Evolutionary conservation across 2,113 vertebrate species (phyloP).

Genomic region (Platanista minor): DNA sequence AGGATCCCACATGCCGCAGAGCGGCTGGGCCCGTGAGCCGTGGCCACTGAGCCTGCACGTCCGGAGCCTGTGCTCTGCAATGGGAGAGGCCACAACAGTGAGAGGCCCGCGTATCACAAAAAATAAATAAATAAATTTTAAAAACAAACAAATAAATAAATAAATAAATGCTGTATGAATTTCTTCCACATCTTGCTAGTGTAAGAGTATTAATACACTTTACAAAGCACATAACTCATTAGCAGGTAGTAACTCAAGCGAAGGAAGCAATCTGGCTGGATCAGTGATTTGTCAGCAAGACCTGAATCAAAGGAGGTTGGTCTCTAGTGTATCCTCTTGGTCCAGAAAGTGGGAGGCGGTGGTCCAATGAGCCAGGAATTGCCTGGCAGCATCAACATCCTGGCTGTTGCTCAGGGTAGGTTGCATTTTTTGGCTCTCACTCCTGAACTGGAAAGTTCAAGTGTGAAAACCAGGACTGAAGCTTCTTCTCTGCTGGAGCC

Average conservation of each 20-base stretch:
- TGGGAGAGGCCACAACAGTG: too few relatives aligned
- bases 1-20: too few relatives aligned
- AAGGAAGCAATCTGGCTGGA: not conserved
- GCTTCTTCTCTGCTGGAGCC: constrained; percentile 28
- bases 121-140: too few relatives aligned
- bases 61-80: too few relatives aligned
- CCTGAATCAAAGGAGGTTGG: not conserved
- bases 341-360: constrained; percentile 21
- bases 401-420: constrained; percentile 45
- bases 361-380: constrained; percentile 54
- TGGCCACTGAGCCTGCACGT: too few relatives aligned
- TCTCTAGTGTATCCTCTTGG: constrained; percentile 2
- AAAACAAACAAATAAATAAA: constrained; percentile 31
- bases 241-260: not conserved
- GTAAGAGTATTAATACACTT: not conserved
- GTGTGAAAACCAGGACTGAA: constrained; percentile 60
- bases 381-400: constrained; percentile 31
- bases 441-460: constrained; percentile 59
- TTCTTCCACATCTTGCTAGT: not conserved
- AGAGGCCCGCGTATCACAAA: too few relatives aligned
- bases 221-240: not conserved
- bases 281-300: not conserved
- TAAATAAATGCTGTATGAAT: not conserved
- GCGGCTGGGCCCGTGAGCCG: too few relatives aligned
- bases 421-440: constrained; percentile 70